These are phyloP conservation scores for Allophyes oxyacanthae DNA, from an alignment of 2,888 invertebrate genomes.

Conservation along the genomic window DNA sequence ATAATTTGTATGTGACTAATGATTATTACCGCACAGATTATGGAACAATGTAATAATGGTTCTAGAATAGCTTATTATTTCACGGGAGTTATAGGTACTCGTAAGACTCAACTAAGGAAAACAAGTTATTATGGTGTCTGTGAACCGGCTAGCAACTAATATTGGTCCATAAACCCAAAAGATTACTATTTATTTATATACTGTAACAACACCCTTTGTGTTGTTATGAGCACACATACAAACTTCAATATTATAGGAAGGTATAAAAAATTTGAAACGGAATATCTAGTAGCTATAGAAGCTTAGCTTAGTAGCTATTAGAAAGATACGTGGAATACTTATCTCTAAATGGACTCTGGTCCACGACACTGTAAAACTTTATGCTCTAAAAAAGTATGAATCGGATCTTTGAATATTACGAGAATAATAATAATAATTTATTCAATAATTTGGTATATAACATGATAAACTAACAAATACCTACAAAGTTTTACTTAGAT, in stretches of 20 bases:
- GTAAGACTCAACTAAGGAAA: conserved; percentile 6
- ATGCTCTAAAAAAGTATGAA: conserved; percentile 27
- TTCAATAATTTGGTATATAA: too few species aligned
- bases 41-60: too few species aligned
- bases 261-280: conserved; percentile 11
- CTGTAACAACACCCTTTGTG: conserved; percentile 11
- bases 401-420: conserved; percentile 39
- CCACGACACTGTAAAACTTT: conserved; percentile 27
- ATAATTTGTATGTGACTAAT: too few species aligned
- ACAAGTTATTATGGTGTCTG: conserved; percentile 23
- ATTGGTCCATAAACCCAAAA: conserved; percentile 19
- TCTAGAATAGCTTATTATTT: too few species aligned
- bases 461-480: too few species aligned
- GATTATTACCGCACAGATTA: too few species aligned
- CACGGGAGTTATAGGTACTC: too few species aligned
- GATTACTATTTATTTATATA: conserved; percentile 34
- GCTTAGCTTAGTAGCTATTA: conserved; percentile 12
- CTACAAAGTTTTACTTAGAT: too few species aligned
- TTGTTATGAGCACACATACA: conserved; percentile 9
- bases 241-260: conserved; percentile 3
- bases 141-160: conserved; percentile 11
- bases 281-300: conserved; percentile 26
- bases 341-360: conserved; percentile 11
- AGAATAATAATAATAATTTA: too few species aligned
- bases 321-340: too few species aligned